These are phyloP conservation scores for Omphaloscelis lunosa DNA, from an alignment of 2,888 invertebrate species.

Conservation along the genomic window DNA sequence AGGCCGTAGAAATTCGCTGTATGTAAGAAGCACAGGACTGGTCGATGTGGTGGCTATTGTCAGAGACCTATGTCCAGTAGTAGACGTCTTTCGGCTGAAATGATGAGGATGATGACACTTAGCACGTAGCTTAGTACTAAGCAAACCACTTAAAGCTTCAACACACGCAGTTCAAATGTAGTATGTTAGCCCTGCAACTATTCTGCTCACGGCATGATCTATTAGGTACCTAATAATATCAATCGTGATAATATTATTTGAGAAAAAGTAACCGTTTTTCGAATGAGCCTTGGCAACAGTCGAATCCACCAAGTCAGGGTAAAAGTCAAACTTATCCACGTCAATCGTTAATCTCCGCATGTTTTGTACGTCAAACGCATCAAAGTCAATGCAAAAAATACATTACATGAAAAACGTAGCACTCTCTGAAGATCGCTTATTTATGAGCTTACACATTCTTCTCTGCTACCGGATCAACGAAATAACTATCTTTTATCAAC, in stretches of 20 bases:
- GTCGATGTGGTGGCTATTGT: background rate
- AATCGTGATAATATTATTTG: background rate
- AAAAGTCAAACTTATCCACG: slow-evolving; percentile 18
- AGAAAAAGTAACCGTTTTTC: background rate
- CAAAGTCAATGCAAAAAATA: slow-evolving; percentile 43
- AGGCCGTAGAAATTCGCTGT: background rate
- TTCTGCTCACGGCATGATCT: background rate
- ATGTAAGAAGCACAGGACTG: background rate
- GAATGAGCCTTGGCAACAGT: slow-evolving; percentile 21
- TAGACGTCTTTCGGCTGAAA: background rate
- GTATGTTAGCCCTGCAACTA: background rate
- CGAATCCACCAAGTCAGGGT: background rate
- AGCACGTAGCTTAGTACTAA: background rate
- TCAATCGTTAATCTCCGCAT: slow-evolving; percentile 4
- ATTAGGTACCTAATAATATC: background rate
- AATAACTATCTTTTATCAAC: background rate
- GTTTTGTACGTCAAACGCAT: slow-evolving; percentile 36
- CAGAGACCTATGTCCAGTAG: background rate
- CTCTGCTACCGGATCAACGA: background rate
- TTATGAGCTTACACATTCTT: slow-evolving; percentile 30
- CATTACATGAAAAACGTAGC: slow-evolving; percentile 35
- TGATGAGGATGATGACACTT: background rate
- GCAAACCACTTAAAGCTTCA: too few relatives aligned
- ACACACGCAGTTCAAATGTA: background rate
- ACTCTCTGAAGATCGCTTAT: background rate